These are phyloP conservation scores for Amphimedon queenslandica DNA, from an alignment of 37 sponge, comb jelly and placozoan species.

Conservation along the genomic window DNA sequence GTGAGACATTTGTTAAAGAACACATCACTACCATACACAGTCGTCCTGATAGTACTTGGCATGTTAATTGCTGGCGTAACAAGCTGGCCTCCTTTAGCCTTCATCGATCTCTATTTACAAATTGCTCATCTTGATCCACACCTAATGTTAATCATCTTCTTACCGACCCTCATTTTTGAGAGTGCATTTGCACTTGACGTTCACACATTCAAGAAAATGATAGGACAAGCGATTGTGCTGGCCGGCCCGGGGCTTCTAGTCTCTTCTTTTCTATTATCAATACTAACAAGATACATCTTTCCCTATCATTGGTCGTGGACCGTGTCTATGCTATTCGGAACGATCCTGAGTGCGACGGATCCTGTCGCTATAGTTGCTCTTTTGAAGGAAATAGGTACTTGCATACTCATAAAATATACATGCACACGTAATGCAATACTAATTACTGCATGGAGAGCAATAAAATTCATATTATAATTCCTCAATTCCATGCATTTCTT, in stretches of 20 bases:
- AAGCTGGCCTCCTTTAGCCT: conserved; percentile 6
- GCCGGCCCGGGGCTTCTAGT: conserved; percentile 83
- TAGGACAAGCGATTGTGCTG: conserved; percentile 70
- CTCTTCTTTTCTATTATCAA: conserved; percentile 57
- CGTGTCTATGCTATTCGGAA: conserved; percentile 72
- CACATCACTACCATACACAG: conserved; percentile 87
- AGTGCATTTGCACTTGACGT: conserved; percentile 93
- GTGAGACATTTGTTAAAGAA: conserved; percentile 65
- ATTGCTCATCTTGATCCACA: conserved; percentile 85
- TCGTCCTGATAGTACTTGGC: conserved; percentile 72
- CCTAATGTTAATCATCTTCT: conserved; percentile 77
- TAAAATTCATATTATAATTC: no score
- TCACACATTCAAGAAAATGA: conserved; percentile 89
- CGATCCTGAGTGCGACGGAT: conserved; percentile 91
- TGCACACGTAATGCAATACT: neutral
- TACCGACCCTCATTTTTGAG: conserved; percentile 90
- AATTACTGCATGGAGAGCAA: no score
- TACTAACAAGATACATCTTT: conserved; percentile 80
- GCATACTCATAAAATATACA: no score
- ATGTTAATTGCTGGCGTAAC: conserved; percentile 57
- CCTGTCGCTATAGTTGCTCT: conserved; percentile 91
- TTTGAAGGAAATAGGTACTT: conserved; percentile 78
- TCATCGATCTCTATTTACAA: conserved; percentile 46
- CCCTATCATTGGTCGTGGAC: conserved; percentile 88
- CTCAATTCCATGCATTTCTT: no score